Evolutionary conservation across 2,113 vertebrate genomes (phyloP), one percentile per base, ranked within the genome.

Genomic region (Oncorhynchus kisutch): DNA sequence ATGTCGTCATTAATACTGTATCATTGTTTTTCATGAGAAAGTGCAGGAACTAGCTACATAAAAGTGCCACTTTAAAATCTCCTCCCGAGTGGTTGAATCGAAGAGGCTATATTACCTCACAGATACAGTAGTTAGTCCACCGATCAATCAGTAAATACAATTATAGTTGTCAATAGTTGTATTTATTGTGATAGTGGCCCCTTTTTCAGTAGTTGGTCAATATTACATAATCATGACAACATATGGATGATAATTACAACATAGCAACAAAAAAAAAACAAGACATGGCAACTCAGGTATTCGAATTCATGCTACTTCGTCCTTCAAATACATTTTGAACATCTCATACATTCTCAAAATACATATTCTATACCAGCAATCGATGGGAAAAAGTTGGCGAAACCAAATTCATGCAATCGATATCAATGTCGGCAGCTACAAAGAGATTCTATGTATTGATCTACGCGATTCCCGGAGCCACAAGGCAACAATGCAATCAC

Each of bases 151-250:
- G 27, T 27, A 27, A 27, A 27, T 27, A 27, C 3, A 27, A 27
- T 27, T 27, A 27, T 27, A 27, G 27, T 27, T 27, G 12, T 54
- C 12, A 60, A 60, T 14, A 22, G 49, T n/a, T 60, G n/a, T 60
- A 14, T 60, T 60, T 60, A 51, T 68, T 29, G 48, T 0, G 20
- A 74, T 79, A 60, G 78, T 25, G 25, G 71, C 68, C 74, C 25
- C 72, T 48, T 54, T n/a, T 67, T n/a, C 20, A 82, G 80, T 60
- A 34, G 31, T 67, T 59, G 67, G 76, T 84, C 16, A 27, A 34
- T 75, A 67, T 81, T 73, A 84, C 78, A 64, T 57, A 73, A 80
- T 49, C 70, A 45, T 81, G 75, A 65, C 81, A 83, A 24, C 59
- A n/a, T 62, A 68, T 22, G 27, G 51, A 79, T 16, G 70, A 70